phyloP scores from a whole-genome alignment of 1,140 invertebrate genomes.

The Caerostris darwini region DNA sequence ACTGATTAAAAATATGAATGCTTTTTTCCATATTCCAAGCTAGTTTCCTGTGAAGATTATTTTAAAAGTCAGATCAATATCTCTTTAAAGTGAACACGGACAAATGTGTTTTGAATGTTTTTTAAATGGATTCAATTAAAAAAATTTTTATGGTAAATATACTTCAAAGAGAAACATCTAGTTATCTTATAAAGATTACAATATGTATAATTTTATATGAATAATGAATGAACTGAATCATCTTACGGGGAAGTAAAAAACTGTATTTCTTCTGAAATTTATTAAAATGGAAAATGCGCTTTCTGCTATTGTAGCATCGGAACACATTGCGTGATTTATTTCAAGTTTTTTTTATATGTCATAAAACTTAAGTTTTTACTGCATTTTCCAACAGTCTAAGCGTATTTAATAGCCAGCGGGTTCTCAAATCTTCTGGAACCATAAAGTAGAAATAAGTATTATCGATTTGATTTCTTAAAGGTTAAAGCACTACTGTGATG shows the following conservation, averaged over 20 bases:
- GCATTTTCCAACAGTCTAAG: neutral
- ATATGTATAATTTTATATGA: neutral
- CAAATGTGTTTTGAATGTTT: no score
- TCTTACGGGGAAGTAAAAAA: neutral
- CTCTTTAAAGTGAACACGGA: no score
- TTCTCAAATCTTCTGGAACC: no score
- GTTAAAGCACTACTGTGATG: no score
- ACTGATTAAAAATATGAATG: slow-evolving; percentile 11
- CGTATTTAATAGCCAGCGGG: neutral
- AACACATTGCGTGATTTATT: neutral
- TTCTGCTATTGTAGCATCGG: neutral
- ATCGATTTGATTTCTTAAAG: no score
- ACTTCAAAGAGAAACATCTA: no score
- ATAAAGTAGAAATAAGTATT: no score
- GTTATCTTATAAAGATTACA: no score
- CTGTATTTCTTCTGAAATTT: neutral
- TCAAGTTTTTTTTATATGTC: neutral
- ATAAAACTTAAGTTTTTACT: neutral
- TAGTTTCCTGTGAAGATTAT: no score
- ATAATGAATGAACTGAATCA: neutral
- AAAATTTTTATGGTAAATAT: no score
- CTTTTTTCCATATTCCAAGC: neutral
- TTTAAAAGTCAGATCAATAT: no score
- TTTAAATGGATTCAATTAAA: no score
- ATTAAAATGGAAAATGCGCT: neutral